These are phyloP conservation scores for Mobula birostris DNA, from an alignment of 2,113 vertebrate species.

Conservation along the genomic window DNA sequence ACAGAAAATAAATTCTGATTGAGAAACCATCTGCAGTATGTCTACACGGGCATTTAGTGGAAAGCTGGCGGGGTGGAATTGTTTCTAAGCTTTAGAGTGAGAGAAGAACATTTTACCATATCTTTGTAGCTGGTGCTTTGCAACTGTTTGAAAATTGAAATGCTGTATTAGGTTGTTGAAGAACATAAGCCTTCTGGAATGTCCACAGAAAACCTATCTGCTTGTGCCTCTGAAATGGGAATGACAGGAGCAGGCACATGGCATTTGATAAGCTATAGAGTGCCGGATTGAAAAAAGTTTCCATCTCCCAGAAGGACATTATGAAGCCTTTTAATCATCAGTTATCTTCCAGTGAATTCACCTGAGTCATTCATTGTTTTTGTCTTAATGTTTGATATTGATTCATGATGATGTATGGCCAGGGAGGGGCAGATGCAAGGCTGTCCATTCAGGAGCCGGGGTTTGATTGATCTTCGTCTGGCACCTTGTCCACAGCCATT, in stretches of 20 bases:
- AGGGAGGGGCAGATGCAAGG: too few relatives aligned
- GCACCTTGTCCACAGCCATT: too few relatives aligned
- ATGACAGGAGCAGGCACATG: conserved; percentile 66
- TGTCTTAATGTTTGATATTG: neutral
- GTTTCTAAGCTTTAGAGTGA: conserved; percentile 33
- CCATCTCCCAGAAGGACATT: conserved; percentile 60
- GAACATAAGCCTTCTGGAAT: conserved; percentile 58
- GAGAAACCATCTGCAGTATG: conserved; percentile 45
- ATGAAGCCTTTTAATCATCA: conserved; percentile 59
- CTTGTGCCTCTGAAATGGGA: conserved; percentile 64
- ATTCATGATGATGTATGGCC: too few relatives aligned
- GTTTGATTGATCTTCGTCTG: too few relatives aligned
- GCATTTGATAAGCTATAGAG: conserved; percentile 68
- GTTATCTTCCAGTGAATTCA: conserved; percentile 67
- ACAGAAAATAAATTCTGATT: neutral
- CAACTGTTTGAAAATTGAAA: conserved; percentile 65
- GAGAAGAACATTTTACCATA: conserved; percentile 63
- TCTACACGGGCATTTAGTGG: conserved; percentile 50
- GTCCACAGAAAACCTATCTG: conserved; percentile 67
- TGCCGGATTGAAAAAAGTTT: conserved; percentile 74
- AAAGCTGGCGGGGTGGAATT: neutral
- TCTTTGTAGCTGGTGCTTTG: conserved; percentile 71
- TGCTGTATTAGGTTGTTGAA: conserved; percentile 64
- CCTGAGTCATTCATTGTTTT: conserved; percentile 14
- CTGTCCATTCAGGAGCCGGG: too few relatives aligned